Evolutionary conservation across 2,113 vertebrate species (phyloP).

Genomic region (Trochalopteron elliotii): DNA sequence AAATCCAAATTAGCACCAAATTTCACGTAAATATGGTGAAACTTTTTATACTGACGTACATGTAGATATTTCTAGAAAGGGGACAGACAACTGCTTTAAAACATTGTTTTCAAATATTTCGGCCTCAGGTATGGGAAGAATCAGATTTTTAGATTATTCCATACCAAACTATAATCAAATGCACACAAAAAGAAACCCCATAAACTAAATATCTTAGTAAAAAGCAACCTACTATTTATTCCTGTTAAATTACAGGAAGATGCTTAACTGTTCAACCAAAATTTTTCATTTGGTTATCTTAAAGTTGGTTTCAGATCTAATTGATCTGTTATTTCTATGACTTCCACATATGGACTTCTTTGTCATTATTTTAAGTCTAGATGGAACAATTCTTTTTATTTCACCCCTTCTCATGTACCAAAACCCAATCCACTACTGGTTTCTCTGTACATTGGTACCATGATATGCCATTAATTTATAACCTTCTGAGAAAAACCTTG

Average conservation of each 20-base stretch:
- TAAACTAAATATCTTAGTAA: not conserved
- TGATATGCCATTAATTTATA: not conserved
- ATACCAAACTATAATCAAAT: not conserved
- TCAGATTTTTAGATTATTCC: not conserved
- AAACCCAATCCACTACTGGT: not conserved
- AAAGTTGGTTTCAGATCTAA: not conserved
- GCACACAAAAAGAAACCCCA: fast-evolving
- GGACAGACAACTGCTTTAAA: not conserved
- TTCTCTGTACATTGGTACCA: not conserved
- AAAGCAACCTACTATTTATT: not conserved
- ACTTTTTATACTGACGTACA: not conserved
- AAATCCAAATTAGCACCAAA: constrained; percentile 68
- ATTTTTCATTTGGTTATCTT: not conserved
- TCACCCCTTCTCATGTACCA: not conserved
- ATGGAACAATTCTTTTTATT: not conserved
- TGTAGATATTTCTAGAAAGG: not conserved
- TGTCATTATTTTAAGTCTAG: not conserved
- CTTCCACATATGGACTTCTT: not conserved
- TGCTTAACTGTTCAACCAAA: not conserved
- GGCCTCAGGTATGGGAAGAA: not conserved
- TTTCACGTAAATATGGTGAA: constrained; percentile 19
- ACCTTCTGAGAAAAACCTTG: not conserved
- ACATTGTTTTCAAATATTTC: not conserved
- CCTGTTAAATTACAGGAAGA: not conserved
- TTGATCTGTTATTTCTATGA: not conserved